Evolutionary conservation across 2,888 invertebrate genomes (phyloP).

Genomic region (Koerneria pararmatus): DNA sequence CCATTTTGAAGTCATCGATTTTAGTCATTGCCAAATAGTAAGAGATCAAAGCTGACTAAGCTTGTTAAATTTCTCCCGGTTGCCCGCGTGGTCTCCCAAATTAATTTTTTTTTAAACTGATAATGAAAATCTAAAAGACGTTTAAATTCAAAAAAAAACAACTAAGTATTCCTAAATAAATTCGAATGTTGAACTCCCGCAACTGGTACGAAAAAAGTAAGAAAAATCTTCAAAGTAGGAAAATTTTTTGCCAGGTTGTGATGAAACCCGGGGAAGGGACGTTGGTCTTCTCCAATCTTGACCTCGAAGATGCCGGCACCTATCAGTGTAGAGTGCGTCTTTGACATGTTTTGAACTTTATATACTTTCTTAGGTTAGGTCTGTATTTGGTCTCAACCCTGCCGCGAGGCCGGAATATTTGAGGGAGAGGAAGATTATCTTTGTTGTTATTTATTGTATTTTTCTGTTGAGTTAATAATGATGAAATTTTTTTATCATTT

Average conservation of each 20-base stretch:
- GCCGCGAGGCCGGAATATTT: not conserved
- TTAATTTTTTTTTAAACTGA: too few species aligned
- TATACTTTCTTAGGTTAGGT: not conserved
- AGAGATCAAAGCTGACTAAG: too few species aligned
- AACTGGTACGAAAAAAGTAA: too few species aligned
- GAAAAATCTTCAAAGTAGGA: not conserved
- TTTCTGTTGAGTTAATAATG: not conserved
- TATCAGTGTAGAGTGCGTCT: slow-evolving; percentile 70
- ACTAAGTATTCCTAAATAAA: too few species aligned
- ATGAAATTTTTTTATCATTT: not conserved
- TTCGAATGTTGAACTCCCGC: too few species aligned
- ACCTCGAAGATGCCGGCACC: slow-evolving; percentile 46
- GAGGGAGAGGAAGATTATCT: not conserved
- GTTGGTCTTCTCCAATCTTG: slow-evolving; percentile 46
- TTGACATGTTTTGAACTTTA: not conserved
- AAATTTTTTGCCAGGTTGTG: slow-evolving; percentile 61
- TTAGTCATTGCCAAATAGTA: too few species aligned
- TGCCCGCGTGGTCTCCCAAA: too few species aligned
- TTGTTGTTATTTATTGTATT: not conserved
- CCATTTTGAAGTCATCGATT: too few species aligned
- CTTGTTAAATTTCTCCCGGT: too few species aligned
- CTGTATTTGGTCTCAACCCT: not conserved
- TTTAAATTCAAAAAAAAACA: too few species aligned
- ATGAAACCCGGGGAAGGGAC: slow-evolving; percentile 67
- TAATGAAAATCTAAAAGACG: too few species aligned